These are phyloP conservation scores for Rhinatrema bivittatum DNA, from an alignment of 2,797 vertebrate genomes.

Conservation along the genomic window DNA sequence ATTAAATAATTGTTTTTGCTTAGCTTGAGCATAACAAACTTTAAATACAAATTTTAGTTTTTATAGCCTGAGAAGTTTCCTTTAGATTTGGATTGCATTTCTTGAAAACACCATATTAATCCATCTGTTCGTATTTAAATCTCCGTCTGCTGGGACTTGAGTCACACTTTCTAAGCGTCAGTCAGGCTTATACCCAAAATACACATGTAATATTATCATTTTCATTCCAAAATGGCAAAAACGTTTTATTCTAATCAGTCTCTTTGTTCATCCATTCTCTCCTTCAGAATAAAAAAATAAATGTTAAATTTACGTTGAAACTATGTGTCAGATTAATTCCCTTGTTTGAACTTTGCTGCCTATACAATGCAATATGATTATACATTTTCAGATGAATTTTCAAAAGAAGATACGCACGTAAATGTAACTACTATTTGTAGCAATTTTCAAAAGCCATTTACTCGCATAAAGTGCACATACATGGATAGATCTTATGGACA, in stretches of 20 bases:
- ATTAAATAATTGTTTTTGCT: conserved; percentile 5
- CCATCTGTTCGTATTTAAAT: conserved; percentile 33
- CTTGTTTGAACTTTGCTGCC: too few species aligned
- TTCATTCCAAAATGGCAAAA: conserved; percentile 24
- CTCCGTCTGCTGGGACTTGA: conserved; percentile 24
- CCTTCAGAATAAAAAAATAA: too few species aligned
- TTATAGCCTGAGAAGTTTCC: conserved; percentile 13
- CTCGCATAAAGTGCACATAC: too few species aligned
- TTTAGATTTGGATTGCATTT: conserved; percentile 19
- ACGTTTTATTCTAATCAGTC: background rate
- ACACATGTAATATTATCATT: conserved; percentile 2
- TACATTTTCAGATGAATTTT: too few species aligned
- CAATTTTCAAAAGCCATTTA: too few species aligned
- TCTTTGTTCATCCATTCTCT: too few species aligned
- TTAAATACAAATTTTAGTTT: conserved; percentile 25
- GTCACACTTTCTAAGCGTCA: conserved; percentile 12
- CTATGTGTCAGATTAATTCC: too few species aligned
- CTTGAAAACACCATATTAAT: conserved; percentile 30
- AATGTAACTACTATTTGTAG: too few species aligned
- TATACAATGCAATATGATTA: too few species aligned
- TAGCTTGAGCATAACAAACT: conserved; percentile 14
- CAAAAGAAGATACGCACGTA: too few species aligned
- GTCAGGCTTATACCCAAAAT: conserved; percentile 8
- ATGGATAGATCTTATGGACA: too few species aligned
- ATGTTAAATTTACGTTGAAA: too few species aligned